These are phyloP conservation scores for Gila robusta DNA, from an alignment of 2,797 vertebrate species.

Conservation along the genomic window DNA sequence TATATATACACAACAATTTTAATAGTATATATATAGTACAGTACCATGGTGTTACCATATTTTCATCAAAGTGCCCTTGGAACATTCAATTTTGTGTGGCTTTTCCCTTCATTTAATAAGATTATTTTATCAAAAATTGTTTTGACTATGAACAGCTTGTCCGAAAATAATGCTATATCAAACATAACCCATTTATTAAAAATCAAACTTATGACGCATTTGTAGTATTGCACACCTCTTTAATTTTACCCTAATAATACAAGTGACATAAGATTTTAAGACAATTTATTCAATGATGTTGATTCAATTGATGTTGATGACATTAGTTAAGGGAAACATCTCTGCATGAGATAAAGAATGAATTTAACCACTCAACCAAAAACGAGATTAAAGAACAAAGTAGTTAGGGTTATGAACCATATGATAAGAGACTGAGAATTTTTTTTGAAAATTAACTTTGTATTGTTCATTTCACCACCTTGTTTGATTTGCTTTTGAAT, in stretches of 20 bases:
- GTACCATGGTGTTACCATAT: neutral
- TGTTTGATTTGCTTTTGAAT: neutral
- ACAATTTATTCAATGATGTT: neutral
- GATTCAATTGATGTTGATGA: neutral
- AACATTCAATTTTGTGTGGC: neutral
- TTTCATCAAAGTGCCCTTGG: neutral
- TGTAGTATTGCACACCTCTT: neutral
- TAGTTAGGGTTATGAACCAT: neutral
- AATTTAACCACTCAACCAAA: neutral
- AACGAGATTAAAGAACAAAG: no score
- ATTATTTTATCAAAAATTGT: neutral
- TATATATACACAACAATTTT: neutral
- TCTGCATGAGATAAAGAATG: neutral
- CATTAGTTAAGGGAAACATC: neutral
- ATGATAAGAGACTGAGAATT: neutral
- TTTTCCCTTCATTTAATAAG: neutral
- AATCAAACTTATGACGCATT: neutral
- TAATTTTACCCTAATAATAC: neutral
- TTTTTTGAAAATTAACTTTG: neutral
- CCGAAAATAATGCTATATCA: no score
- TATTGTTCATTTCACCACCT: neutral
- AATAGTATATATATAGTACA: no score
- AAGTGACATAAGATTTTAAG: neutral
- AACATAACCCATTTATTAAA: neutral
- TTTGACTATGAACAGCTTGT: neutral